These are phyloP conservation scores for Hirundo rustica DNA, from an alignment of 2,797 vertebrate species.

Conservation along the genomic window DNA sequence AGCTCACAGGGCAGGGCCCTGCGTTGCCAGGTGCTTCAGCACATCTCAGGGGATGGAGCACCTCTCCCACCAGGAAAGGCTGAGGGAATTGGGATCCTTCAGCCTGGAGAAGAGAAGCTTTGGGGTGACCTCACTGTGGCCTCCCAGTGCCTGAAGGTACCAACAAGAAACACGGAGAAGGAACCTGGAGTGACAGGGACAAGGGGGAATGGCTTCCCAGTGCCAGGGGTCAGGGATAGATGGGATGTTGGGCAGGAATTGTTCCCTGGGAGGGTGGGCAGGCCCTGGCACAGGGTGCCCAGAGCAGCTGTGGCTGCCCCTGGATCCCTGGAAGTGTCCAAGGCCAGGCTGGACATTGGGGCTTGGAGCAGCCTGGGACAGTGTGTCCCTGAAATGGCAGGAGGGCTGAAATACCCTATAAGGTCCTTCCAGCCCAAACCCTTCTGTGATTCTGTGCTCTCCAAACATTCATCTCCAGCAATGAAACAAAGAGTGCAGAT, in stretches of 20 bases:
- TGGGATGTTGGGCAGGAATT: accelerated
- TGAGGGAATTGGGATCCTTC: background rate
- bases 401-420: background rate
- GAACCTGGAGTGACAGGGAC: background rate
- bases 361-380: background rate
- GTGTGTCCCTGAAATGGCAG: background rate
- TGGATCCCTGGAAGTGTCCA: background rate
- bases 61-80: background rate
- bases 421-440: background rate
- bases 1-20: background rate
- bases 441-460: background rate
- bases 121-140: background rate
- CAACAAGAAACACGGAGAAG: accelerated
- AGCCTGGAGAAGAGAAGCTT: background rate
- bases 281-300: background rate
- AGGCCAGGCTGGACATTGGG: background rate
- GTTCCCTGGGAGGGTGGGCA: background rate
- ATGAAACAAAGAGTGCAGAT: background rate
- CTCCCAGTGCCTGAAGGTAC: accelerated
- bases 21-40: background rate
- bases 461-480: background rate
- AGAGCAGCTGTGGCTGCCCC: background rate
- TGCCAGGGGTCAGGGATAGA: background rate
- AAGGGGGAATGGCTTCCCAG: background rate
- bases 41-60: background rate